Evolutionary conservation across 2,888 invertebrate species (phyloP).

Genomic region (Caenorhabditis japonica): DNA sequence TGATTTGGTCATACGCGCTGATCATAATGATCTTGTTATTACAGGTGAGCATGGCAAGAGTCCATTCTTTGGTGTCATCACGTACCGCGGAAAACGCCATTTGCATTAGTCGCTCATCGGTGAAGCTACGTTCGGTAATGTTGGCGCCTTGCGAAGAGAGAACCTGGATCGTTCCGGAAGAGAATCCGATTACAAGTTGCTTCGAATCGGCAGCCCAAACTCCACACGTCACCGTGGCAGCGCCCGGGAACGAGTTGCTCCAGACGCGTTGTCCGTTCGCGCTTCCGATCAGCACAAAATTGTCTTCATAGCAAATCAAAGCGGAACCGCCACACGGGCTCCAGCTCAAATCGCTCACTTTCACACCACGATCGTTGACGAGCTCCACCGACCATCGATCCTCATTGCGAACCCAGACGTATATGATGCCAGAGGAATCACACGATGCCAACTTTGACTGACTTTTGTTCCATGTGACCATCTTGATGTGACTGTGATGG

Average conservation of each 20-base stretch:
- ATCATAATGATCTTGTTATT: conserved; percentile 58
- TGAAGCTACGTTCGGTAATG: conserved; percentile 69
- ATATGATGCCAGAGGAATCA: conserved; percentile 92
- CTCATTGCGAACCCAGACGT: conserved; percentile 99
- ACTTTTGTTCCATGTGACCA: conserved; percentile 96
- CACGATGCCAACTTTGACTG: conserved; percentile 97
- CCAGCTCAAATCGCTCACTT: conserved; percentile 98
- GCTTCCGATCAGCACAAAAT: conserved; percentile 92
- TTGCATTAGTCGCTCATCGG: conserved; percentile 56
- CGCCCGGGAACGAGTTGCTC: conserved; percentile 90
- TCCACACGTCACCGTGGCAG: conserved; percentile 86
- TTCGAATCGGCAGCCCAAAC: conserved; percentile 98
- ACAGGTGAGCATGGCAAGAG: conserved; percentile 63
- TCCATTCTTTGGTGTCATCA: conserved; percentile 65
- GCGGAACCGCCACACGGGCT: conserved; percentile 98
- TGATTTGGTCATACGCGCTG: conserved; percentile 52
- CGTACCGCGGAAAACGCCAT: conserved; percentile 66
- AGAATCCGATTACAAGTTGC: conserved; percentile 80
- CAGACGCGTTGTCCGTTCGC: conserved; percentile 84
- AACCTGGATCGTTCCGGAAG: conserved; percentile 69
- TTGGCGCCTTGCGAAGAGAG: conserved; percentile 70
- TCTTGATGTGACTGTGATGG: conserved; percentile 82
- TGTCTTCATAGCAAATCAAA: conserved; percentile 96
- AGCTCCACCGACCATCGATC: conserved; percentile 98
- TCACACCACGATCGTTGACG: conserved; percentile 96